Percentiles rank a stretch among this genome's conserved stretches.
phyloP scores from a whole-genome alignment of 1,140 invertebrate species.

The Thaumetopoea pityocampa region DNA sequence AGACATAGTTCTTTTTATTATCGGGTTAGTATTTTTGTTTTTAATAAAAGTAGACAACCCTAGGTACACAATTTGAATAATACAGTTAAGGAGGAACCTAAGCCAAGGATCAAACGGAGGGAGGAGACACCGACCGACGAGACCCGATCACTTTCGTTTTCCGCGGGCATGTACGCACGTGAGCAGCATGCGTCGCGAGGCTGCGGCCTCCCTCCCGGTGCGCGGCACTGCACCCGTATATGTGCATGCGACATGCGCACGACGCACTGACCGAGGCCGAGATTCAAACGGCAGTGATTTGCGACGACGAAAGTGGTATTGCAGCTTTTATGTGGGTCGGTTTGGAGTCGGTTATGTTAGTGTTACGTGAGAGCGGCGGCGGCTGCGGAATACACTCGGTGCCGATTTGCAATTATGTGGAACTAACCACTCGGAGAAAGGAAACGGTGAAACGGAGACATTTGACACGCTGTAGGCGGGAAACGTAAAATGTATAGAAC shows the following conservation, averaged over 20 bases:
- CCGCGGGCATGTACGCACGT: conserved; percentile 64
- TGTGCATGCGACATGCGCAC: conserved; percentile 66
- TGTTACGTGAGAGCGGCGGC: conserved; percentile 47
- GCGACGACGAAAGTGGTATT: conserved; percentile 73
- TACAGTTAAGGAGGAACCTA: conserved; percentile 61
- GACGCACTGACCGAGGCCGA: conserved; percentile 71
- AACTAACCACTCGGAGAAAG: too few relatives aligned
- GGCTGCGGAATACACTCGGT: conserved; percentile 17
- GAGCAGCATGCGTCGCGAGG: conserved; percentile 56
- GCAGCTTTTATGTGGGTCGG: conserved; percentile 70
- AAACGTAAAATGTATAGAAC: too few relatives aligned
- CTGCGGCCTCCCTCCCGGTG: conserved; percentile 68
- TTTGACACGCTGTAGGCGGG: too few relatives aligned
- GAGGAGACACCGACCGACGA: conserved; percentile 60
- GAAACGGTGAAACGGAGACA: too few relatives aligned
- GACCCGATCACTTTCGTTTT: conserved; percentile 72
- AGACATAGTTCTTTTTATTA: too few relatives aligned
- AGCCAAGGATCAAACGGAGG: conserved; percentile 60
- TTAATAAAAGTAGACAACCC: too few relatives aligned
- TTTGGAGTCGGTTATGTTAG: conserved; percentile 56
- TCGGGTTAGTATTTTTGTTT: too few relatives aligned
- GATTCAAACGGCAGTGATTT: conserved; percentile 66
- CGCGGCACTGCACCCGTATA: conserved; percentile 68
- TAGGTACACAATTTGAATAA: conserved; percentile 67
- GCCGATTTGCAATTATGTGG: conserved; percentile 15